A percentile compares a stretch with the other conserved stretches of the same genome.
Evolutionary conservation across 2,113 vertebrate species (phyloP).

Genomic region (Antigone vipio): DNA sequence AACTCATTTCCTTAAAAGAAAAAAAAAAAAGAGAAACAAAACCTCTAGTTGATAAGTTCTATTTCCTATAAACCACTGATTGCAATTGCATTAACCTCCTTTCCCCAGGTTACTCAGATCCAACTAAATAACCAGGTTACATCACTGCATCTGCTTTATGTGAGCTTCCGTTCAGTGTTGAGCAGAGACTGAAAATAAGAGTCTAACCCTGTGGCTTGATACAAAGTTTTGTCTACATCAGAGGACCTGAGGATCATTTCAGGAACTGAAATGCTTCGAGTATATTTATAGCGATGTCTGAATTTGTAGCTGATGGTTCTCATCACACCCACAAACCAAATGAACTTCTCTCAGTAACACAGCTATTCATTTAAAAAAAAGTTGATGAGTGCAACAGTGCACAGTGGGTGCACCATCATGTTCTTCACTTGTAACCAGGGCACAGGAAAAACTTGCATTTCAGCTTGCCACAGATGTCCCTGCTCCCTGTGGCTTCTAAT

Average conservation of each 20-base stretch:
- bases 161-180: not conserved
- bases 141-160: not conserved
- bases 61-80: not conserved
- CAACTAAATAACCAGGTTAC: not conserved
- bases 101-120: not conserved
- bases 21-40: not conserved
- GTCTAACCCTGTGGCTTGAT: not conserved
- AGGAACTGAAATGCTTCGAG: not conserved
- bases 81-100: not conserved
- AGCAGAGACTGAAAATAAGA: not conserved
- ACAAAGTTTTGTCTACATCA: not conserved
- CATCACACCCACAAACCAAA: not conserved
- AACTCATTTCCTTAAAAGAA: not conserved
- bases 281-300: not conserved
- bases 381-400: not conserved
- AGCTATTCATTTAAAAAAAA: not conserved
- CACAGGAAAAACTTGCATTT: slow-evolving; percentile 30
- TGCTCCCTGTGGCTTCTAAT: not conserved
- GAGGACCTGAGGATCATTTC: not conserved
- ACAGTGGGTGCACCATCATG: not conserved
- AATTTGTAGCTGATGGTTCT: not conserved
- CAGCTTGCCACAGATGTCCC: not conserved
- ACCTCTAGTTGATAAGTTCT: not conserved
- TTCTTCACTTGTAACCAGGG: not conserved
- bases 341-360: not conserved